These are phyloP conservation scores for Trachurus trachurus DNA, from an alignment of 2,797 vertebrate species.

Conservation along the genomic window DNA sequence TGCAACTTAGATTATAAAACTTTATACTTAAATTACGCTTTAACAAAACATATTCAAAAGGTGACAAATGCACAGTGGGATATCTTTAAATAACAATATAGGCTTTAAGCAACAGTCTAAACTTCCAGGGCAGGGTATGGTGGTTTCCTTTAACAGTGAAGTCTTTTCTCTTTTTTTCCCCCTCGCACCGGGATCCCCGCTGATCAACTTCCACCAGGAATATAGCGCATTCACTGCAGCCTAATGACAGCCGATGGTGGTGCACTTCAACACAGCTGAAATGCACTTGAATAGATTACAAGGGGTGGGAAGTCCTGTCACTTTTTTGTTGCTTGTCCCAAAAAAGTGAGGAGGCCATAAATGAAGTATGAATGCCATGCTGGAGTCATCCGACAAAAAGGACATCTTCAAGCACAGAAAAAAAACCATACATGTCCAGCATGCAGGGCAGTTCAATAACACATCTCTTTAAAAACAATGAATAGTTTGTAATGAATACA, in stretches of 20 bases:
- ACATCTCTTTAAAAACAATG: constrained; percentile 91
- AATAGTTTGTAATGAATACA: constrained; percentile 87
- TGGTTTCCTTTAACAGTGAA: constrained; percentile 80
- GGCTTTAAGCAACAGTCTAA: constrained; percentile 89
- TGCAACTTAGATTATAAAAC: constrained; percentile 89
- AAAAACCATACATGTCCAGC: constrained; percentile 99
- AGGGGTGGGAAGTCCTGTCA: constrained; percentile 87
- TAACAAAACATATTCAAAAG: constrained; percentile 88
- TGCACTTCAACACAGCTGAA: constrained; percentile 91
- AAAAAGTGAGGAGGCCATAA: constrained; percentile 95
- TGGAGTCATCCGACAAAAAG: constrained; percentile 91
- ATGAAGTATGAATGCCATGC: constrained; percentile 97
- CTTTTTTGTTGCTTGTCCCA: constrained; percentile 94
- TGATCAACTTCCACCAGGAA: constrained; percentile 88
- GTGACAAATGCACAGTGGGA: constrained; percentile 91
- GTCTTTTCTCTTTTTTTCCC: constrained; percentile 73
- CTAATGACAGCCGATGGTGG: constrained; percentile 87
- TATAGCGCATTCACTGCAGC: constrained; percentile 88
- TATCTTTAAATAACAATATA: constrained; percentile 91
- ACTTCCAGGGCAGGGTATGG: constrained; percentile 73
- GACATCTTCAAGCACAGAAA: constrained; percentile 92
- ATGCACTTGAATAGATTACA: constrained; percentile 82
- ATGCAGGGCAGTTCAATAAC: constrained; percentile 97
- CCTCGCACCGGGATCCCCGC: constrained; percentile 88
- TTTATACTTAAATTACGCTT: constrained; percentile 89